Base-by-base conservation (phyloP, 2,113 vertebrate species). In the Chloropsis cyanopogon region DNA sequence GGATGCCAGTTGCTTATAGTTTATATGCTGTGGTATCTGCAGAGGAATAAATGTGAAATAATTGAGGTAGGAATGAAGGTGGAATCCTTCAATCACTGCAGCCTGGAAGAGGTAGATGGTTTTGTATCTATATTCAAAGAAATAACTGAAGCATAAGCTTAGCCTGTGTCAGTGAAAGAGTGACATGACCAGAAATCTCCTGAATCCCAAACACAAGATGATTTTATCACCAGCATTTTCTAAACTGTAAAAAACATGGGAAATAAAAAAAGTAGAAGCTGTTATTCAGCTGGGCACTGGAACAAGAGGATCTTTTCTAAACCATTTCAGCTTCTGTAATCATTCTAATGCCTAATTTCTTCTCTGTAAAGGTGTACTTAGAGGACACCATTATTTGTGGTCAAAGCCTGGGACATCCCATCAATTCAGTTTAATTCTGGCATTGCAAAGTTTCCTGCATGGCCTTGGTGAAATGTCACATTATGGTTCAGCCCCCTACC, bases 1-100 rank as follows among this genome's bases (percentile, higher is more conserved):
- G 63, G 35, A 54, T 82, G 24, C 24, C 68, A 50, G 26, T 53
- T 90, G 46, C 72, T 75, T 72, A 69, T 66, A 76, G 22, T 65
- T 94, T 83, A 37, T 41, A 92, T 91, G 85, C 78, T 83, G 35
- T 35, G n/a, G 90, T 83, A 59, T 93, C 94, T 90, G 94, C 71
- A 71, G 66, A 52, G 71, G 29, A 64, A 25, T 16, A 77, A 53
- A 60, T 53, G 68, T 81, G 85, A 83, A 88, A 56, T 73, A 94
- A 88, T 83, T 93, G 91, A 14, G 52, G 59, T 31, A 92, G 56
- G 64, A 83, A 71, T 79, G 65, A 76, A 68, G 53, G 33, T 50
- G 53, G 57, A 89, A 87, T 91, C 22, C 57, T 84, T 78, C 49
- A 0, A 79, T 87, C 93, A 79, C 46, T 75, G 53, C 64, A 92